Evolutionary conservation across 2,797 vertebrate genomes (phyloP).

Genomic region (Gallinago stenura): DNA sequence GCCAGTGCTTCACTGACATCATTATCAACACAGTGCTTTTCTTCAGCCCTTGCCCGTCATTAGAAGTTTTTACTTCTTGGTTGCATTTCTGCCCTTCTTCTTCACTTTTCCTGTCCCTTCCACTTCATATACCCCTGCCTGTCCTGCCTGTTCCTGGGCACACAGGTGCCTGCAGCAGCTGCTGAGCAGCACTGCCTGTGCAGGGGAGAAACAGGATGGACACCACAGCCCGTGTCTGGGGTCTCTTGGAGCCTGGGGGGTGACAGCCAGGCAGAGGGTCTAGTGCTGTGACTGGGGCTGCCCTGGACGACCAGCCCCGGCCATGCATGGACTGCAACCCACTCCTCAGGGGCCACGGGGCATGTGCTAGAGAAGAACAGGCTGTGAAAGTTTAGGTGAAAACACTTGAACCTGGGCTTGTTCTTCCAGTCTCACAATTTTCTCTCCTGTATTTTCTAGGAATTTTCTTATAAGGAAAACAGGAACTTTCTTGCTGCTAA

Average conservation of each 20-base stretch:
- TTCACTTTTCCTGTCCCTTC: background rate
- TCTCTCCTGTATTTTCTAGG: background rate
- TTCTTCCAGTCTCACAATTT: background rate
- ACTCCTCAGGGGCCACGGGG: background rate
- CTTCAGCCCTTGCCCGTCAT: background rate
- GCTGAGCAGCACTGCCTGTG: background rate
- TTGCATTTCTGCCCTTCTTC: background rate
- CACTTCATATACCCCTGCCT: background rate
- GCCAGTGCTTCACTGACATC: background rate
- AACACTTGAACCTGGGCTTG: background rate
- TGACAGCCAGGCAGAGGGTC: background rate
- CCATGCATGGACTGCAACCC: background rate
- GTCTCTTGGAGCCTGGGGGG: background rate
- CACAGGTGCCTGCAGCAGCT: background rate
- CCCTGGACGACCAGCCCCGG: accelerated
- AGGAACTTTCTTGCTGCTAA: background rate
- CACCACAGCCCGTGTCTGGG: accelerated
- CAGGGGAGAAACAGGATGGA: background rate
- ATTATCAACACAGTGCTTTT: background rate
- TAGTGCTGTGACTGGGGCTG: background rate
- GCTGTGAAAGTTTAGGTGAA: background rate
- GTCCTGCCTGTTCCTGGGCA: background rate
- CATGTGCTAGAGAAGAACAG: background rate
- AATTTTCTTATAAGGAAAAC: background rate
- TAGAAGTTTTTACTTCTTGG: background rate